Percentiles rank a stretch among this genome's conserved stretches.
These are phyloP conservation scores for Lasioglossum zephyrum DNA, from an alignment of 2,888 invertebrate genomes.

Conservation along the genomic window DNA sequence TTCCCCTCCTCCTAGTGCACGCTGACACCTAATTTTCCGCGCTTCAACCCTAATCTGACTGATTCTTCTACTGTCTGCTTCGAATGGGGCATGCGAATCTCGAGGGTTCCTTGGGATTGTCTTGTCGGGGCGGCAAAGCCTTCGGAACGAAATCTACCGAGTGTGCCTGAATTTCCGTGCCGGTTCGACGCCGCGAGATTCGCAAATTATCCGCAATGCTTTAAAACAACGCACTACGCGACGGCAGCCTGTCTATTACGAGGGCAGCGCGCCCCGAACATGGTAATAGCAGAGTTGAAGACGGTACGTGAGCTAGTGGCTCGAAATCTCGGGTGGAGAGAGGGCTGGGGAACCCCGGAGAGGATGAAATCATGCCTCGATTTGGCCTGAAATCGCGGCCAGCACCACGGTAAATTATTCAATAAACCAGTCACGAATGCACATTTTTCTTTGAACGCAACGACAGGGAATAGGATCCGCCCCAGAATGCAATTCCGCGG, in stretches of 20 bases:
- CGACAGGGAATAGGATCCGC: conserved; percentile 37
- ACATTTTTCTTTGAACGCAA: conserved; percentile 60
- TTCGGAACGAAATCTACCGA: conserved; percentile 26
- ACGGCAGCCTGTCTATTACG: background rate
- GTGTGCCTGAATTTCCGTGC: conserved; percentile 27
- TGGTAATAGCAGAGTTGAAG: conserved; percentile 9
- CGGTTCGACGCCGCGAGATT: conserved; percentile 2
- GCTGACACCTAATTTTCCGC: conserved; percentile 78
- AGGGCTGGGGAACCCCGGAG: background rate
- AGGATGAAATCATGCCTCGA: conserved; percentile 31
- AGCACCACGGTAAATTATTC: conserved; percentile 51
- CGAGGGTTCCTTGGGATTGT: conserved; percentile 47
- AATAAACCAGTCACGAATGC: conserved; percentile 58
- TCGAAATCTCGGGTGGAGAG: background rate
- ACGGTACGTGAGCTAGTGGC: conserved; percentile 1
- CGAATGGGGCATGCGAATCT: conserved; percentile 51
- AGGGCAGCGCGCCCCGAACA: background rate
- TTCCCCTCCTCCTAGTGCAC: background rate
- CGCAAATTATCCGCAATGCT: conserved; percentile 20
- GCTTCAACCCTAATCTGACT: conserved; percentile 76
- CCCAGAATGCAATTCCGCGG: conserved; percentile 44
- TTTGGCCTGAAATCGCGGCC: conserved; percentile 20
- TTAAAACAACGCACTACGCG: conserved; percentile 19
- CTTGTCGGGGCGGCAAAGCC: conserved; percentile 31
- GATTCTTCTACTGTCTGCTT: conserved; percentile 69